Conservation (phyloP, 2,113 vertebrate genomes). For the Typhlomys cinereus region DNA sequence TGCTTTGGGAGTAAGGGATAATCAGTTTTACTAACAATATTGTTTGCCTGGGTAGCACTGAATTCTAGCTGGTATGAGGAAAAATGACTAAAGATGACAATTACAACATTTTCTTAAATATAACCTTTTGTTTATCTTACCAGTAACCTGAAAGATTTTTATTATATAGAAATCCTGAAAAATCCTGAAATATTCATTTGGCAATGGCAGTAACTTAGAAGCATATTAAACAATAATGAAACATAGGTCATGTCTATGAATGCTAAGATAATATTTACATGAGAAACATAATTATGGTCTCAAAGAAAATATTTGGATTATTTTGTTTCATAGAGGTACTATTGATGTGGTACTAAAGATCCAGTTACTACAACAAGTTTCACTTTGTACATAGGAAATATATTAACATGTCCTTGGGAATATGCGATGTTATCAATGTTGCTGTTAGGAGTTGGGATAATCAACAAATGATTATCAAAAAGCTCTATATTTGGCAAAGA, state of each 20-base stretch:
- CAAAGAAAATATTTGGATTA: conserved; percentile 33
- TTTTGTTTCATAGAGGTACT: conserved; percentile 20
- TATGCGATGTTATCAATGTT: background rate
- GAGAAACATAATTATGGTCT: background rate
- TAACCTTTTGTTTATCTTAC: too few species aligned
- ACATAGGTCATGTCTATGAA: background rate
- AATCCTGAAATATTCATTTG: background rate
- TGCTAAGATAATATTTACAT: conserved; percentile 12
- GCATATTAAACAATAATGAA: conserved; percentile 16
- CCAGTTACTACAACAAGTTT: background rate
- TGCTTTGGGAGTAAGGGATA: background rate
- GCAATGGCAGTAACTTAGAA: background rate
- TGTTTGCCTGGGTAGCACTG: background rate
- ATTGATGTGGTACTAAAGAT: background rate
- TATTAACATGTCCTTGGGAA: background rate
- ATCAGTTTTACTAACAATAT: background rate
- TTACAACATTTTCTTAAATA: background rate
- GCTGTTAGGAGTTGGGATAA: background rate
- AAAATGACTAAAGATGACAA: background rate
- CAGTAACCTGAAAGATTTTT: background rate
- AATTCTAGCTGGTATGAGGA: background rate
- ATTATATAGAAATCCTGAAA: conserved; percentile 16
- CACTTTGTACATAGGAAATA: background rate
- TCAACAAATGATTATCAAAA: background rate
- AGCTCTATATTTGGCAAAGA: background rate